These are phyloP conservation scores for Botia almorhae DNA, from an alignment of 2,797 vertebrate genomes.

Conservation along the genomic window DNA sequence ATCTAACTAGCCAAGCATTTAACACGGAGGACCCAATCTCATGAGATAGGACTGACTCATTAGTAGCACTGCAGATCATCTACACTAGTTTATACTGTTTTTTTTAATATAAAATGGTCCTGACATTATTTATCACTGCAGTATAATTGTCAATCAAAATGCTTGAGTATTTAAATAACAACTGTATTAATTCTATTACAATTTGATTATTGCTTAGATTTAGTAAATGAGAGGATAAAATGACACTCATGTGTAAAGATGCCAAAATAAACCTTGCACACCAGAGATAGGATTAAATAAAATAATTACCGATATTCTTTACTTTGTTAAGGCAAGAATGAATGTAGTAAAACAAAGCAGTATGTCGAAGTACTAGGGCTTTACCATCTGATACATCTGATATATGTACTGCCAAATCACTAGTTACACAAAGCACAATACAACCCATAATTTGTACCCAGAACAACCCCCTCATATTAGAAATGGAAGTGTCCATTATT, in stretches of 20 bases:
- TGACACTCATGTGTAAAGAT: background rate
- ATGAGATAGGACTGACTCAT: constrained; percentile 26
- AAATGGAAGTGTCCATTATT: background rate
- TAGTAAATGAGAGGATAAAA: background rate
- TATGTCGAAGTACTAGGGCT: background rate
- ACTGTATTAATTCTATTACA: background rate
- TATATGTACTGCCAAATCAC: too few species aligned
- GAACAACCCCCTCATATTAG: constrained; percentile 26
- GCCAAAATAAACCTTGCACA: background rate
- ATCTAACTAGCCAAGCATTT: constrained; percentile 41
- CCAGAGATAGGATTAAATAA: background rate
- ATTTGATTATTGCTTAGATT: background rate
- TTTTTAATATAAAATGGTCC: background rate
- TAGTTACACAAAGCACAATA: too few species aligned
- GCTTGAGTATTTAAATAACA: background rate
- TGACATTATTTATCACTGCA: background rate
- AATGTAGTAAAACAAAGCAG: background rate
- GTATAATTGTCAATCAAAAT: background rate
- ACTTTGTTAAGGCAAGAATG: background rate
- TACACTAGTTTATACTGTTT: background rate
- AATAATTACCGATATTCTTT: too few species aligned
- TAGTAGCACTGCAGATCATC: background rate
- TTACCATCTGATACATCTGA: too few species aligned
- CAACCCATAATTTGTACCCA: background rate
- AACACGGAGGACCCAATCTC: constrained; percentile 40